Evolutionary conservation across 2,888 invertebrate genomes (phyloP), one percentile per base, ranked within the genome.

Genomic region (Thecophora atra): DNA sequence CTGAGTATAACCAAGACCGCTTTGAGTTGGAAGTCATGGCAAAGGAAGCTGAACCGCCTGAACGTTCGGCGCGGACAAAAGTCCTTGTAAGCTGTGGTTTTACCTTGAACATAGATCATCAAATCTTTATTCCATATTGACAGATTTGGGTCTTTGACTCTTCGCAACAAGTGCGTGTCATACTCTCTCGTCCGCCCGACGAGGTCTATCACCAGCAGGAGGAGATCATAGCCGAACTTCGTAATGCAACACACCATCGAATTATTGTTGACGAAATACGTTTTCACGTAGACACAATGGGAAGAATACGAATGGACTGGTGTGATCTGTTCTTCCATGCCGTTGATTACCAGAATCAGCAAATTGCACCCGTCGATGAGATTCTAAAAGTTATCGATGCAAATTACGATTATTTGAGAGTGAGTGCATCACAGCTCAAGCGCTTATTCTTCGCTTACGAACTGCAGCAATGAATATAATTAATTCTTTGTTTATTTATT

Each of bases 71-170:
- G 1, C 90, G 89, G 66, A 89, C 95, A 0, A 91, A 91, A 87
- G 92, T 95, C 74, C 92, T 93, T 83, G 95, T 95, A 84, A 90
- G 92, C 63, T 6, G 13, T n/a, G 13, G 44, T 51, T n/a, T 37
- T n/a, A 37, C 6, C 15, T 17, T 51, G 15, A 67, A 21, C 19
- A 64, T 7, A 52, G 30, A 58, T 58, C 37, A 51, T 65, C 66
- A 44, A 15, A 21, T 7, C 24, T 6, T 24, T 56, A 15, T 60
- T 60, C 28, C 5, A 66, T 67, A 44, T 26, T 72, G 73, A n/a
- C 28, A 96, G 95, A 89, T 97, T 15, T 97, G 97, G 96, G 91
- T 97, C 58, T 96, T 95, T 78, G 94, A 95, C 81, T 92, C 93
- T 0, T 91, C 92, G 0, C 93, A 96, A 76, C 88, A 96, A 66